Evolutionary conservation across 2,797 vertebrate species (phyloP).

Genomic region (Onychomys arenicola): DNA sequence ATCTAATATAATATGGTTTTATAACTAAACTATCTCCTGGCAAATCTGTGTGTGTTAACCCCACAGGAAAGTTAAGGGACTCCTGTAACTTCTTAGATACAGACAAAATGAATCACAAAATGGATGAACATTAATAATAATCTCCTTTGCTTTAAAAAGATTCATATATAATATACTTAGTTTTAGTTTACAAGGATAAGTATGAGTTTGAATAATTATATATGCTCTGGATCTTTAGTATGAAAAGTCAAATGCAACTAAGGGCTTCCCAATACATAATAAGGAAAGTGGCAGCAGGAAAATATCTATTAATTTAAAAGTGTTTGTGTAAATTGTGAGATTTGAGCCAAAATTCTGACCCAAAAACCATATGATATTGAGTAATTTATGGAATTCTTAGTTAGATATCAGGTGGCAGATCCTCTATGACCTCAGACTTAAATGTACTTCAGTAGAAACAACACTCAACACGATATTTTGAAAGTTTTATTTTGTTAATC

Average conservation of each 20-base stretch:
- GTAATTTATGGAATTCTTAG: not conserved
- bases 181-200: not conserved
- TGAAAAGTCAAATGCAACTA: not conserved
- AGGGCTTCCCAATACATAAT: not conserved
- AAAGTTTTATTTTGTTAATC: too few relatives aligned
- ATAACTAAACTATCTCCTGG: not conserved
- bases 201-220: not conserved
- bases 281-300: not conserved
- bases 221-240: not conserved
- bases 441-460: not conserved
- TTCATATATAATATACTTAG: not conserved
- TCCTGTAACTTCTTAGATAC: not conserved
- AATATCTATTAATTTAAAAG: not conserved
- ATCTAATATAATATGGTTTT: not conserved
- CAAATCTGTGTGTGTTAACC: not conserved
- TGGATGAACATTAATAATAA: not conserved
- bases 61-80: not conserved
- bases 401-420: not conserved
- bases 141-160: not conserved
- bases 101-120: not conserved
- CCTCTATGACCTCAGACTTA: not conserved
- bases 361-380: not conserved
- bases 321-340: not conserved
- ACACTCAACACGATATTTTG: not conserved
- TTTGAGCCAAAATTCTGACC: constrained; percentile 24